Base-by-base conservation (phyloP, 2,113 vertebrate genomes). In the Noctilio leporinus region DNA sequence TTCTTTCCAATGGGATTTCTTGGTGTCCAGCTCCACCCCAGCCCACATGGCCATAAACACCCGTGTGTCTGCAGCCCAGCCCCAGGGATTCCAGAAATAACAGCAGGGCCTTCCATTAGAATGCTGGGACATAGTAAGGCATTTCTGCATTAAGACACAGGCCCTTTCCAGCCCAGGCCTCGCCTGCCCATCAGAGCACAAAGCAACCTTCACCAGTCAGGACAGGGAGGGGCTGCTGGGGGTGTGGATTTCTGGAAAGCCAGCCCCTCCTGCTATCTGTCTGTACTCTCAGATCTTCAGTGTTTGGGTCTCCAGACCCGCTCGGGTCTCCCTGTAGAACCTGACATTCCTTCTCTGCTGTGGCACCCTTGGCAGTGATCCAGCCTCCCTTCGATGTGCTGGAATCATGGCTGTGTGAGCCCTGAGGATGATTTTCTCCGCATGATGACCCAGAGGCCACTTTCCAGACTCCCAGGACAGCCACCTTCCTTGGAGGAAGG, bases 31-130 rank as follows among this genome's bases (percentile, higher is more conserved):
- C 95, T 96, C 92, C 92, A 93, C 93, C 93, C 90, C 62, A 78
- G 86, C 95, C 95, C 94, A 97, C 94, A 95, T 4, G 73, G 82
- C 82, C 78, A 89, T 96, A 97, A 93, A 96, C 33, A 95, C 51
- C 93, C 15, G 10, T 80, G 91, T 95, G 95, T 97, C 67, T 88
- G 47, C 82, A 94, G 91, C 64, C 72, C 1, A n/a, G 95, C 93
- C 95, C 85, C 94, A 89, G 91, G 92, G 96, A 96, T 97, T 97
- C 97, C 97, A 96, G 96, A 96, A 97, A 97, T 97, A 97, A 96
- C 95, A 97, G 82, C 86, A 65, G 70, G 67, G 95, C 72, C 47
- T 87, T 95, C 89, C 49, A 16, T 45, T 53, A 45, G 77, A 81
- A 92, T 5, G 30, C 67, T 80, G 76, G 87, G 64, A 67, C 90